A percentile compares a stretch with the other conserved stretches of the same genome.
These are phyloP conservation scores for Tetrax tetrax DNA, from an alignment of 2,113 vertebrate genomes.

Conservation along the genomic window DNA sequence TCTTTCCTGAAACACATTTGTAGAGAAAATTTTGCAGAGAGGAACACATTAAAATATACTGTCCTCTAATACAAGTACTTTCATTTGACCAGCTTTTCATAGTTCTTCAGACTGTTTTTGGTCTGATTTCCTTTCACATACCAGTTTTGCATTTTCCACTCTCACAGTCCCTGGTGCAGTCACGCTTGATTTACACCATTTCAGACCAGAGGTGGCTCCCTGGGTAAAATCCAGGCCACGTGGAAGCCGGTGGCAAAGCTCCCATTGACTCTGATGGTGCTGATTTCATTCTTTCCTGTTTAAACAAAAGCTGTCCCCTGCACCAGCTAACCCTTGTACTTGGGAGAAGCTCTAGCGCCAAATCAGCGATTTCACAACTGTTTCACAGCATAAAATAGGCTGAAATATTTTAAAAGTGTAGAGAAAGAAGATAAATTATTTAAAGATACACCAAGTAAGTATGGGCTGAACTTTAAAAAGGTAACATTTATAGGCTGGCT, in stretches of 20 bases:
- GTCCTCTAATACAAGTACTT: neutral
- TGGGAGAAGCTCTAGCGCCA: neutral
- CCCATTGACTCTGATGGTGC: neutral
- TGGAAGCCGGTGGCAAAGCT: neutral
- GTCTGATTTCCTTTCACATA: neutral
- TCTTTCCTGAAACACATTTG: neutral
- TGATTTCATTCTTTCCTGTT: neutral
- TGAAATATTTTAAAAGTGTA: constrained; percentile 4
- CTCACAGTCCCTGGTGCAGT: neutral
- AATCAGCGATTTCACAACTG: neutral
- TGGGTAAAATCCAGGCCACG: neutral
- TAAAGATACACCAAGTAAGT: neutral
- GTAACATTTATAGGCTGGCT: constrained; percentile 9
- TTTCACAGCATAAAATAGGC: neutral
- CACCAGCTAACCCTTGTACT: neutral
- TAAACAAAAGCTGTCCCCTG: neutral
- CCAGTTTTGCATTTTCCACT: neutral
- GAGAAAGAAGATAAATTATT: constrained; percentile 26
- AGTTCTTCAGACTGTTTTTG: neutral
- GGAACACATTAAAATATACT: neutral
- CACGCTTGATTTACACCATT: neutral
- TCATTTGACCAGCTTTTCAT: neutral
- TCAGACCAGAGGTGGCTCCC: constrained; percentile 3
- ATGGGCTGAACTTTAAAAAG: constrained; percentile 42
- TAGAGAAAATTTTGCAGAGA: neutral